These are phyloP conservation scores for Glyphotaelius pellucidus DNA, from an alignment of 2,888 invertebrate genomes.

Conservation along the genomic window DNA sequence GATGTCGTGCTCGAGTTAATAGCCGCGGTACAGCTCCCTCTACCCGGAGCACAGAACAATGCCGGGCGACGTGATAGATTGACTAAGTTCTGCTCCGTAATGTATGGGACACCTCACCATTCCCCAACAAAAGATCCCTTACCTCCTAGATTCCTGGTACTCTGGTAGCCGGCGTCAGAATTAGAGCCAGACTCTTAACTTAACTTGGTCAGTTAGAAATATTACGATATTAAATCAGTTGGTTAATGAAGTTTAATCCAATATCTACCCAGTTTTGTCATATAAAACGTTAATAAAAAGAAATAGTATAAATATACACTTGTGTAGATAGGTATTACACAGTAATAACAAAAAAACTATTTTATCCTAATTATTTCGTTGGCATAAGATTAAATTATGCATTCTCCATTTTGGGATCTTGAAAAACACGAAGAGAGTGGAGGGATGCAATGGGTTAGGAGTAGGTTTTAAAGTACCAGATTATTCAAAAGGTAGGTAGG, in stretches of 20 bases:
- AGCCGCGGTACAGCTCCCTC: conserved; percentile 25
- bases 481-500: no score
- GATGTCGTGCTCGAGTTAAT: conserved; percentile 43
- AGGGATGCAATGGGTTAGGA: no score
- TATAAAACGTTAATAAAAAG: no score
- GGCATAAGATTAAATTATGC: no score
- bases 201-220: neutral
- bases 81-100: conserved; percentile 40
- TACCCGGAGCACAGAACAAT: conserved; percentile 32
- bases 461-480: no score
- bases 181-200: neutral
- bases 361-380: no score
- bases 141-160: neutral
- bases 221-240: neutral
- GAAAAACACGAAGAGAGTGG: no score
- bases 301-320: no score
- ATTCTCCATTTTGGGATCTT: no score
- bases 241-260: neutral
- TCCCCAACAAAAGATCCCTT: conserved; percentile 32
- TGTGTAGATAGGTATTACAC: no score
- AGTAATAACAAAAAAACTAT: no score
- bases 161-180: neutral
- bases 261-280: no score
- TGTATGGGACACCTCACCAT: conserved; percentile 36
- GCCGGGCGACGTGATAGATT: conserved; percentile 39